A percentile compares a stretch with the other conserved stretches of the same genome.
These are phyloP conservation scores for Sternarchorhynchus goeldii DNA, from an alignment of 2,797 vertebrate species.

Conservation along the genomic window DNA sequence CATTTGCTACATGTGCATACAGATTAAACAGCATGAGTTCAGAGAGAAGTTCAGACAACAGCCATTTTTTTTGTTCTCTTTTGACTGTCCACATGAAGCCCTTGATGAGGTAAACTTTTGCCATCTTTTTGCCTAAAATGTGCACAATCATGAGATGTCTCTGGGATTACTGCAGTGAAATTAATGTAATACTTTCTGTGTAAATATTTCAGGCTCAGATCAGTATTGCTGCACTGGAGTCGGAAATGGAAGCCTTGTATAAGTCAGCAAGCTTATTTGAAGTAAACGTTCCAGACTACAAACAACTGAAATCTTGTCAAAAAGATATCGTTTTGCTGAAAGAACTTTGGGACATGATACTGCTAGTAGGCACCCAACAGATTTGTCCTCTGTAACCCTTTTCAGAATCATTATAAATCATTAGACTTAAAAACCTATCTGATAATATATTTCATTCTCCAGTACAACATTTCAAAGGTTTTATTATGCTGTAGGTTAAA, in stretches of 20 bases:
- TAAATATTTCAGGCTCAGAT: conserved; percentile 73
- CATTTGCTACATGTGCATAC: neutral
- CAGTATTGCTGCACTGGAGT: conserved; percentile 45
- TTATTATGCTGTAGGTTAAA: conserved; percentile 16
- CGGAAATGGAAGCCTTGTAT: conserved; percentile 22
- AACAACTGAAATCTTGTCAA: conserved; percentile 78
- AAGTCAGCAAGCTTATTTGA: conserved; percentile 78
- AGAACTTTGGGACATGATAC: conserved; percentile 82
- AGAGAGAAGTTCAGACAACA: conserved; percentile 65
- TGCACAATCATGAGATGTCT: too few relatives aligned
- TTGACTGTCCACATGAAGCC: conserved; percentile 65
- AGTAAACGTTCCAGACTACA: conserved; percentile 79
- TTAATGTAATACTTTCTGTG: too few relatives aligned
- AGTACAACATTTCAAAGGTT: neutral
- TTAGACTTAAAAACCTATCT: too few relatives aligned
- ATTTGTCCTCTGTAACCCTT: conserved; percentile 12
- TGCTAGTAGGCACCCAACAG: conserved; percentile 62
- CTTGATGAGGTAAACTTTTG: conserved; percentile 65
- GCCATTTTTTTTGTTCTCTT: conserved; percentile 67
- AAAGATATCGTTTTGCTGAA: conserved; percentile 78
- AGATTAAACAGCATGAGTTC: conserved; percentile 71
- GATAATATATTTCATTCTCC: neutral
- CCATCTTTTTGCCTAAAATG: too few relatives aligned
- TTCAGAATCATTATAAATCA: neutral
- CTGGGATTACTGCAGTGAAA: too few relatives aligned